A percentile compares a stretch with the other conserved stretches of the same genome.
These are phyloP conservation scores for Sebastes miniatus DNA, from an alignment of 2,797 vertebrate genomes.

Conservation along the genomic window DNA sequence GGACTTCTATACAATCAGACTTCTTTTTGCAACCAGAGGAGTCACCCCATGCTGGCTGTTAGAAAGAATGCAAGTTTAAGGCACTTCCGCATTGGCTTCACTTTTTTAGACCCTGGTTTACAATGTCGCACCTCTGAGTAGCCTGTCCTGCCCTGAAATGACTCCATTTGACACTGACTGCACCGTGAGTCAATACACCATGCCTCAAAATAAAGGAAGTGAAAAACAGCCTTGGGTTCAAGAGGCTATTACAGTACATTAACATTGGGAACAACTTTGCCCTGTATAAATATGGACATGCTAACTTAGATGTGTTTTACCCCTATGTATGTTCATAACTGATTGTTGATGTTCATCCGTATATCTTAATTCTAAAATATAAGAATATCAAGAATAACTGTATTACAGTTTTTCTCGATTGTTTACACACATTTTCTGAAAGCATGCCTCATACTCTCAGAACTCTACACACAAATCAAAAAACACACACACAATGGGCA, in stretches of 20 bases:
- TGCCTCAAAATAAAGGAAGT: neutral
- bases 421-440: too few species aligned
- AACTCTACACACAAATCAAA: too few species aligned
- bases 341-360: neutral
- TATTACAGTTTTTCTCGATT: too few species aligned
- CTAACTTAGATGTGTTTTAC: neutral
- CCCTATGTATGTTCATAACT: neutral
- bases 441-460: too few species aligned
- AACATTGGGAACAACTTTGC: neutral
- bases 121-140: neutral
- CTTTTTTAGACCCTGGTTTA: too few species aligned
- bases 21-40: too few species aligned
- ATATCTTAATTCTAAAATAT: neutral
- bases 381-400: neutral
- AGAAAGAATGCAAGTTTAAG: too few species aligned
- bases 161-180: neutral
- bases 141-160: neutral
- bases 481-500: too few species aligned
- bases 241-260: neutral
- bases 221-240: neutral
- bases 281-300: neutral
- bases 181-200: neutral
- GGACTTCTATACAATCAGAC: too few species aligned
- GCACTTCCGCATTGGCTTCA: too few species aligned
- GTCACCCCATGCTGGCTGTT: too few species aligned